Evolutionary conservation across 2,888 invertebrate genomes (phyloP).

Genomic region (Amphipoea lucens): DNA sequence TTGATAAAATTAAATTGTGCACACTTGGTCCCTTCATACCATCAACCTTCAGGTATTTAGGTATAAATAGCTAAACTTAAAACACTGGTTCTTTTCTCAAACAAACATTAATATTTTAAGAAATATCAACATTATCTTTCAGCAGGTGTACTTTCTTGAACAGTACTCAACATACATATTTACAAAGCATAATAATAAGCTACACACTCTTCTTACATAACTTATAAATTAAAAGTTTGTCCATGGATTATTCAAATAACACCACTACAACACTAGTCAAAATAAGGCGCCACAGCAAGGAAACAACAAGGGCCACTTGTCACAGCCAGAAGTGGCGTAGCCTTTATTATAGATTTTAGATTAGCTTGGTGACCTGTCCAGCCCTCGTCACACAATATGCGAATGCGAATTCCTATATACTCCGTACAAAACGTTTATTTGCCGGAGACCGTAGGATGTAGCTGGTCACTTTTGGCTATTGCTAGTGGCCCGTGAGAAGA

Average conservation of each 20-base stretch:
- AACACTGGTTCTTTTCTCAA: conserved; percentile 40
- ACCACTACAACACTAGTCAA: conserved; percentile 20
- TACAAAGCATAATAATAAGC: conserved; percentile 53
- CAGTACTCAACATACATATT: conserved; percentile 54
- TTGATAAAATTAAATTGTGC: conserved; percentile 54
- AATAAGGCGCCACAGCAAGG: conserved; percentile 10
- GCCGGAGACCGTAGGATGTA: not conserved
- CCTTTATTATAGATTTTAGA: not conserved
- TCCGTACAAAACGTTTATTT: not conserved
- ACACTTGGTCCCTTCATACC: conserved; percentile 60
- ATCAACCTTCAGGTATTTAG: conserved; percentile 17
- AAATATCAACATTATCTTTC: conserved; percentile 21
- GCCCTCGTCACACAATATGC: not conserved
- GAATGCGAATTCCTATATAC: not conserved
- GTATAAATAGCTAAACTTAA: conserved; percentile 44
- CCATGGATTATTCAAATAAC: conserved; percentile 22
- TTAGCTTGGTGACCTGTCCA: not conserved
- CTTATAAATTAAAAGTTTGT: conserved; percentile 41
- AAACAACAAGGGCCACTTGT: conserved; percentile 18
- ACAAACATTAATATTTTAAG: conserved; percentile 17
- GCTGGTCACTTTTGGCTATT: conserved; percentile 28
- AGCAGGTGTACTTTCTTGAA: conserved; percentile 42
- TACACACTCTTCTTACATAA: conserved; percentile 46
- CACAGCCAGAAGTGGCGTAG: conserved; percentile 23
- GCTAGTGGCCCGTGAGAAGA: conserved; percentile 6